A percentile compares a stretch with the other conserved stretches of the same genome.
These are phyloP conservation scores for Danaus plexippus DNA, from an alignment of 1,140 invertebrate genomes.

Conservation along the genomic window DNA sequence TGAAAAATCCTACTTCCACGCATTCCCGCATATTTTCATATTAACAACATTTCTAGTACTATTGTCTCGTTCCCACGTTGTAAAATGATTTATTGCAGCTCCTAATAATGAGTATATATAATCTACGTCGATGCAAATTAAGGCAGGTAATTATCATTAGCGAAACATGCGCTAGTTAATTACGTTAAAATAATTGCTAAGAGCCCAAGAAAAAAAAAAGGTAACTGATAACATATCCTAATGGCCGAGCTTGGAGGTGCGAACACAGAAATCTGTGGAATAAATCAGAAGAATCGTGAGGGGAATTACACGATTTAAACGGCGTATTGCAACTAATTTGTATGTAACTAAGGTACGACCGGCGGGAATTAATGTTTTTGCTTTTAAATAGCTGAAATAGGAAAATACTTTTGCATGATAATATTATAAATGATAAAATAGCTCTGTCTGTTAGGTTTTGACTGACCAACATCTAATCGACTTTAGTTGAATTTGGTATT, in stretches of 20 bases:
- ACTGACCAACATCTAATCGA: too few relatives aligned
- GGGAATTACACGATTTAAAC: constrained; percentile 7
- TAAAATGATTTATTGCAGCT: constrained; percentile 9
- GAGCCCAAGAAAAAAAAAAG: constrained; percentile 18
- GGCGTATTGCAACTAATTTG: constrained; percentile 2
- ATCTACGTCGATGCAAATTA: constrained; percentile 11
- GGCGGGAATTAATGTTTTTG: too few relatives aligned
- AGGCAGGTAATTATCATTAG: constrained; percentile 14
- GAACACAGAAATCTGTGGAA: constrained; percentile 18
- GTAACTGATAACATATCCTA: constrained; percentile 26
- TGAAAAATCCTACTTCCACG: too few relatives aligned
- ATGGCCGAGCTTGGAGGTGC: constrained; percentile 21
- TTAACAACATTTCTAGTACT: too few relatives aligned
- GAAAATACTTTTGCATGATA: too few relatives aligned
- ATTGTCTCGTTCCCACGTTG: neutral
- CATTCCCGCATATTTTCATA: too few relatives aligned
- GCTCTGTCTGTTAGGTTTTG: too few relatives aligned
- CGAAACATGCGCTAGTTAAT: constrained; percentile 24
- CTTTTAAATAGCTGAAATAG: too few relatives aligned
- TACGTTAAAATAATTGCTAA: constrained; percentile 27
- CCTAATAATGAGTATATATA: constrained; percentile 8
- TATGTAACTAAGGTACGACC: constrained; percentile 1
- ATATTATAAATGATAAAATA: too few relatives aligned
- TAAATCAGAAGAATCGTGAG: constrained; percentile 22
- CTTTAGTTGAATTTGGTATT: too few relatives aligned